Conservation (phyloP, 2,797 vertebrate genomes). For the Sylvilagus floridanus region DNA sequence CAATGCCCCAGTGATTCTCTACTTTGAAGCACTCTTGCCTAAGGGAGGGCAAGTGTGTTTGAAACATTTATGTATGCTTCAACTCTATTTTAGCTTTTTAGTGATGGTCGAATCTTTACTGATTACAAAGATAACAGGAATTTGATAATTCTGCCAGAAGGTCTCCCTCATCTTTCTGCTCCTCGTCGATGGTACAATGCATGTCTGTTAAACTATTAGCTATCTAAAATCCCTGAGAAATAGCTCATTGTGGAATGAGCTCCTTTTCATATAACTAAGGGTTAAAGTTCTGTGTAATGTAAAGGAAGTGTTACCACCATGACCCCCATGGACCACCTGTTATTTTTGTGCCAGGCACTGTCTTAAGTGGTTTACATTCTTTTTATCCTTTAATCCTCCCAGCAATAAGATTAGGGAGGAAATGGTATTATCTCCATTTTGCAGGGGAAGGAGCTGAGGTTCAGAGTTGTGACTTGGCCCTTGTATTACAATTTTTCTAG, state of each 20-base stretch:
- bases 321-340: background rate
- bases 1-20: conserved; percentile 47
- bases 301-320: background rate
- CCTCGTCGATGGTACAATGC: background rate
- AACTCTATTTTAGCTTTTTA: conserved; percentile 45
- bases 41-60: conserved; percentile 17
- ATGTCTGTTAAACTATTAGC: conserved; percentile 15
- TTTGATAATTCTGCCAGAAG: background rate
- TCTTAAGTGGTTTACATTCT: background rate
- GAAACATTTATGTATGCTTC: conserved; percentile 50
- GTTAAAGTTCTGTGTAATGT: background rate
- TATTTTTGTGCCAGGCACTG: background rate
- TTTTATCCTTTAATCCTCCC: conserved; percentile 25
- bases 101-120: conserved; percentile 6
- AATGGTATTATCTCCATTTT: background rate
- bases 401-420: background rate
- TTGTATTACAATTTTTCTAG: background rate
- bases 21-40: conserved; percentile 62
- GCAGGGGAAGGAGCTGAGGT: background rate
- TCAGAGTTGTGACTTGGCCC: background rate
- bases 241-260: conserved; percentile 24
- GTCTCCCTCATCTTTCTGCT: conserved; percentile 30
- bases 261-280: background rate
- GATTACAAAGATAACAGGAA: background rate
- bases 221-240: conserved; percentile 53